A percentile compares a stretch with the other conserved stretches of the same genome.
phyloP scores from a whole-genome alignment of 2,888 invertebrate genomes.

The Apocheima hispidaria region DNA sequence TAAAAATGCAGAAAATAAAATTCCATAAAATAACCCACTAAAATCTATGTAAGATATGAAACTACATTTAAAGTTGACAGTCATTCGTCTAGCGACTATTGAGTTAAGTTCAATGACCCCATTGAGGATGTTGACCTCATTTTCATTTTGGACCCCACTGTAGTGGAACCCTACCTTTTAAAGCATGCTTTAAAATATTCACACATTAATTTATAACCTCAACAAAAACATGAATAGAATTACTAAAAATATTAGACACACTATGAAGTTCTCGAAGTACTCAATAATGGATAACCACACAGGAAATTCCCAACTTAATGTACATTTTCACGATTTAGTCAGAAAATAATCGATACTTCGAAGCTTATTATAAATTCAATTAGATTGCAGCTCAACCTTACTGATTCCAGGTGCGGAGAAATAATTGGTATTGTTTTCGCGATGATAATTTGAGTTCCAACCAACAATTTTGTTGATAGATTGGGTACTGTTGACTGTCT shows the following conservation, averaged over 20 bases:
- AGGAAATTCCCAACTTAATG: neutral
- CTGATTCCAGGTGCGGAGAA: neutral
- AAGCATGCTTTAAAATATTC: constrained; percentile 33
- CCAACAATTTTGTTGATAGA: neutral
- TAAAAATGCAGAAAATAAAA: neutral
- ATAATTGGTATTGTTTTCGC: neutral
- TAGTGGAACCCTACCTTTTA: constrained; percentile 34
- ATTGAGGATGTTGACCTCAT: constrained; percentile 55
- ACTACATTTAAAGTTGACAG: constrained; percentile 25
- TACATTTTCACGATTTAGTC: neutral
- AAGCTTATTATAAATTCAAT: neutral
- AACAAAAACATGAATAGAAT: constrained; percentile 15
- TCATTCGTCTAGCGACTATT: constrained; percentile 42
- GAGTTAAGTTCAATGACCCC: constrained; percentile 55
- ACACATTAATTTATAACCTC: constrained; percentile 36
- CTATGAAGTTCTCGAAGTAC: neutral
- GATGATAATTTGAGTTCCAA: neutral
- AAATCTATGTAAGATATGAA: constrained; percentile 7
- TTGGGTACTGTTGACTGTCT: neutral
- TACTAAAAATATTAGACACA: neutral
- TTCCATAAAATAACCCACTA: neutral
- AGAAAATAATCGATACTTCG: neutral
- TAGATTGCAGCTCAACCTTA: neutral
- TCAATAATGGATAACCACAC: neutral
- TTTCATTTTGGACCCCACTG: constrained; percentile 47